Percentiles rank a stretch among this genome's conserved stretches.
phyloP scores from a whole-genome alignment of 2,888 invertebrate species.

The Tenthredo livida region DNA sequence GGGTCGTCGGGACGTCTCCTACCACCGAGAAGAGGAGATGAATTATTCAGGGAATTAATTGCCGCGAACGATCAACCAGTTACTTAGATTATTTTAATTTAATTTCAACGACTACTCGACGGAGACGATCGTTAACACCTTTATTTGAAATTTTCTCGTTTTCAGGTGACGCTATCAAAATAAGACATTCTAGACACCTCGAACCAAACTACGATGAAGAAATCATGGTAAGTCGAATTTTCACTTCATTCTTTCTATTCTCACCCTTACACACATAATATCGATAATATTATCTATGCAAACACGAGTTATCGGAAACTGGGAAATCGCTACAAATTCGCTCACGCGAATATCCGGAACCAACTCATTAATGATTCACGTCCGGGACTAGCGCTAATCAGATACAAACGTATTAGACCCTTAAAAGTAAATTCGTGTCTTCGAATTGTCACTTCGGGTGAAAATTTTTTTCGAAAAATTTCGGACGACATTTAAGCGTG shows the following conservation, averaged over 20 bases:
- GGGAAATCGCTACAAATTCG: conserved; percentile 10
- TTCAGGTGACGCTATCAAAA: conserved; percentile 71
- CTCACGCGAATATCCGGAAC: conserved; percentile 49
- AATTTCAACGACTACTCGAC: conserved; percentile 15
- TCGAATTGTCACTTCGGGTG: background rate
- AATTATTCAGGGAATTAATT: conserved; percentile 37
- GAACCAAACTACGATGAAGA: conserved; percentile 68
- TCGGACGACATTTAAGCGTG: background rate
- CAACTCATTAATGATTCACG: conserved; percentile 26
- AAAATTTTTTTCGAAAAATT: background rate
- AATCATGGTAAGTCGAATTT: conserved; percentile 68
- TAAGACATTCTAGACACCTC: conserved; percentile 76
- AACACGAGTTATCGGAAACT: background rate
- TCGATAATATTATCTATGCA: background rate
- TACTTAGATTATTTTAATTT: background rate
- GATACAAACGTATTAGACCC: background rate
- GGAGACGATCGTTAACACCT: background rate
- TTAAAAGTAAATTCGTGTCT: background rate
- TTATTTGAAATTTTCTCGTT: conserved; percentile 61
- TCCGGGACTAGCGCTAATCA: background rate
- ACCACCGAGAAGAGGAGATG: background rate
- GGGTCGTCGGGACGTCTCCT: background rate
- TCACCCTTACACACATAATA: background rate
- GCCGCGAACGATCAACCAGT: conserved; percentile 19
- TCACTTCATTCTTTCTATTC: conserved; percentile 54